phyloP scores from a whole-genome alignment of 2,888 invertebrate genomes.

The Desoria tigrina region DNA sequence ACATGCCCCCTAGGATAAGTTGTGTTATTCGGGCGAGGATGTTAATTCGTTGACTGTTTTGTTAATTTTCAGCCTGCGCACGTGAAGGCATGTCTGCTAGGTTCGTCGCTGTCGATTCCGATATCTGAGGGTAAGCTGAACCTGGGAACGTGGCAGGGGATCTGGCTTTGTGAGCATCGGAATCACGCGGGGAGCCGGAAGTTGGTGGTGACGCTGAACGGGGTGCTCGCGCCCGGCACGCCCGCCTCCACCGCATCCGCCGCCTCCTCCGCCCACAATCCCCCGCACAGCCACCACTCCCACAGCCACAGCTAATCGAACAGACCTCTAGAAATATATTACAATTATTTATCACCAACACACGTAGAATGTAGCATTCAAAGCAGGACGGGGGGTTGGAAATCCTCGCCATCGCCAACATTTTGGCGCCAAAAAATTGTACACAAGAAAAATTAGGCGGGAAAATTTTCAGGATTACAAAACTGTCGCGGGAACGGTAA shows the following conservation, averaged over 20 bases:
- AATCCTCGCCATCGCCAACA: no score
- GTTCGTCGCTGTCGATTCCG: slow-evolving; percentile 91
- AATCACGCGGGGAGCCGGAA: slow-evolving; percentile 93
- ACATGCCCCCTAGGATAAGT: no score
- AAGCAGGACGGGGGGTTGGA: background rate
- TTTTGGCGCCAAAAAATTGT: no score
- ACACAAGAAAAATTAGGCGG: no score
- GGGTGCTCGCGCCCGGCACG: slow-evolving; percentile 65
- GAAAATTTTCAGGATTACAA: no score
- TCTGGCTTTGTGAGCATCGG: slow-evolving; percentile 97
- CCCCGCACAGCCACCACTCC: slow-evolving; percentile 48
- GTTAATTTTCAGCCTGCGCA: slow-evolving; percentile 80
- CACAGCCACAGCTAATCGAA: slow-evolving; percentile 53
- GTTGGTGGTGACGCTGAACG: slow-evolving; percentile 83
- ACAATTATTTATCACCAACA: slow-evolving; percentile 12
- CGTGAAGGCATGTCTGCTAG: slow-evolving; percentile 94
- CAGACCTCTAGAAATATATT: slow-evolving; percentile 47
- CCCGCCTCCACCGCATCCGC: slow-evolving; percentile 52
- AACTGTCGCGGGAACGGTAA: no score
- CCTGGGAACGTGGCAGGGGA: slow-evolving; percentile 96
- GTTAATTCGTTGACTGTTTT: no score
- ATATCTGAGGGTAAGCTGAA: slow-evolving; percentile 94
- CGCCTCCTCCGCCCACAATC: slow-evolving; percentile 45
- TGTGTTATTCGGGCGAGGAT: no score
- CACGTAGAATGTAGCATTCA: background rate